These are phyloP conservation scores for Luscinia luscinia DNA, from an alignment of 2,797 vertebrate genomes.

Conservation along the genomic window DNA sequence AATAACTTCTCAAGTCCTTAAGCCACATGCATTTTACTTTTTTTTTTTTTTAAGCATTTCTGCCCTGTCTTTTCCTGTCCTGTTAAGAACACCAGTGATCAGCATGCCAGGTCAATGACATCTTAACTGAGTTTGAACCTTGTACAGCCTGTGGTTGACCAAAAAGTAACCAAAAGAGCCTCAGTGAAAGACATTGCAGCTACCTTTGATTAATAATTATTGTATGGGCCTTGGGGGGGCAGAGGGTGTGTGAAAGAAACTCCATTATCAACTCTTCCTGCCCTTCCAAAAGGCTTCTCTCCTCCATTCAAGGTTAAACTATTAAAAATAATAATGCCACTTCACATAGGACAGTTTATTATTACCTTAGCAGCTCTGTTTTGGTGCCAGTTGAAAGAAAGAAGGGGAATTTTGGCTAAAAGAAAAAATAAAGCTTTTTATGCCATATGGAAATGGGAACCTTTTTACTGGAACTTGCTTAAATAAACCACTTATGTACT, in stretches of 20 bases:
- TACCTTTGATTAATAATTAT: background rate
- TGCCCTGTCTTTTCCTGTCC: background rate
- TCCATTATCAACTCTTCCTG: background rate
- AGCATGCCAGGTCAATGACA: background rate
- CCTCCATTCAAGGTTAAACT: conserved; percentile 17
- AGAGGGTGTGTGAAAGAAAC: background rate
- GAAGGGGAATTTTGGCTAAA: background rate
- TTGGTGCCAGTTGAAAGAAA: background rate
- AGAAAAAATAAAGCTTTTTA: background rate
- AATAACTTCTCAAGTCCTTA: background rate
- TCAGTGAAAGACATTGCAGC: background rate
- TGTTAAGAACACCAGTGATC: background rate
- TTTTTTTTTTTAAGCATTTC: background rate
- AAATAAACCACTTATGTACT: background rate
- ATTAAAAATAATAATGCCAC: conserved; percentile 20
- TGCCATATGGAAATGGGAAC: background rate
- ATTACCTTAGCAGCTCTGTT: background rate
- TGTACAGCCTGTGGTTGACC: background rate
- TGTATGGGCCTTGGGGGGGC: background rate
- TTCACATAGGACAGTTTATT: background rate
- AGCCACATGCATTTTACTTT: background rate
- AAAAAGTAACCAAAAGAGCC: background rate
- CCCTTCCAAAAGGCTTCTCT: background rate
- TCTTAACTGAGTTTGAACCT: background rate
- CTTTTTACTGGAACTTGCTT: conserved; percentile 1